These are phyloP conservation scores for Clusia tigrina DNA, from an alignment of 2,888 invertebrate genomes.

Conservation along the genomic window DNA sequence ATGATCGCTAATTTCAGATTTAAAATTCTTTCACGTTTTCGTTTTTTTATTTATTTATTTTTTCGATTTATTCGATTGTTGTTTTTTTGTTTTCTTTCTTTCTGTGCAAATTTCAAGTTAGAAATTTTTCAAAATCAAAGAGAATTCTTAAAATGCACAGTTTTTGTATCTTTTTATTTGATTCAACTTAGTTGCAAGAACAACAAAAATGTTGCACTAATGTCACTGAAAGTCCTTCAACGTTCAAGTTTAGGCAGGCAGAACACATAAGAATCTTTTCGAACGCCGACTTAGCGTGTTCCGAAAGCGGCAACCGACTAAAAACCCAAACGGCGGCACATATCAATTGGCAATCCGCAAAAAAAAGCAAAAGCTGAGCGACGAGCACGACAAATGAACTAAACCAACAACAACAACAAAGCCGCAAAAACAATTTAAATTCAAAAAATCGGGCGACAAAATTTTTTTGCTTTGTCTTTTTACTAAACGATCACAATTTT, in stretches of 20 bases:
- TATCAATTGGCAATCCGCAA: constrained; percentile 51
- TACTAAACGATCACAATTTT: constrained; percentile 19
- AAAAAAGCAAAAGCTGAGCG: constrained; percentile 30
- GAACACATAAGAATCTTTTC: not conserved
- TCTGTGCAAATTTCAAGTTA: constrained; percentile 16
- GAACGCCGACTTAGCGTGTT: constrained; percentile 35
- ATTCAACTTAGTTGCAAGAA: not conserved
- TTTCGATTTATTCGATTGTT: too few relatives aligned
- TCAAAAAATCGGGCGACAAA: constrained; percentile 26
- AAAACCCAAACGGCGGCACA: constrained; percentile 34
- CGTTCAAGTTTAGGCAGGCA: not conserved
- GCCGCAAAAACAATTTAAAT: constrained; percentile 1
- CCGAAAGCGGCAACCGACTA: constrained; percentile 42
- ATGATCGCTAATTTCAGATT: too few relatives aligned
- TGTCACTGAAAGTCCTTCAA: constrained; percentile 16
- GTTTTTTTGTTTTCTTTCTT: constrained; percentile 24
- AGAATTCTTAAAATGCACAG: too few relatives aligned
- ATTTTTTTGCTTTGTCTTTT: constrained; percentile 17
- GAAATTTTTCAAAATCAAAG: constrained; percentile 8
- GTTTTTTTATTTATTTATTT: too few relatives aligned
- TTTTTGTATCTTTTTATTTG: too few relatives aligned
- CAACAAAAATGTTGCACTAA: not conserved
- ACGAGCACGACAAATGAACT: constrained; percentile 27
- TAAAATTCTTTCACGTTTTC: too few relatives aligned
- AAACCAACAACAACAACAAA: constrained; percentile 18